Base-by-base conservation (phyloP, 37 sponge, comb jelly and placozoan species). In the Ephydatia muelleri region DNA sequence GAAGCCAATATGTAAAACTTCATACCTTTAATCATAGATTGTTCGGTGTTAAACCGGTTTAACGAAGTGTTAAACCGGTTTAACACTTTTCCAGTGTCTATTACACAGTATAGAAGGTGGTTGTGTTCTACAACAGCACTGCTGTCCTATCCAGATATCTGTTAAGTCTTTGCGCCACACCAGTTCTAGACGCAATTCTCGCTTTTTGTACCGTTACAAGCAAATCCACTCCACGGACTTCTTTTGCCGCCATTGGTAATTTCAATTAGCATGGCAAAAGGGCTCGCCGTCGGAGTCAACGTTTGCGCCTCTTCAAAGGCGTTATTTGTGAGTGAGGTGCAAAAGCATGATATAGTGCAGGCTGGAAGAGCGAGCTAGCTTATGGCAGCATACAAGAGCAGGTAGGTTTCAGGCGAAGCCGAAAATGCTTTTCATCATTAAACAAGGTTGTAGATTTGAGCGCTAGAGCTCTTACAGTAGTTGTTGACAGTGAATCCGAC, bases 21-120 rank as follows among this genome's bases (percentile, higher is more conserved):
- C n/a, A n/a, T n/a, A n/a, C n/a, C n/a, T n/a, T n/a, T n/a, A n/a
- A n/a, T n/a, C 65, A 57, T 64, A 32, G 65, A 78, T 32, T 29
- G 65, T 32, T 32, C 79, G 4, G 13, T 40, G 22, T 78, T 28
- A 65, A 64, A 38, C 79, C 33, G 26, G 79, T 78, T 22, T 43
- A n/a, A n/a, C n/a, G n/a, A 16, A 40, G 49, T 32, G 22, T 78
- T 28, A 65, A 64, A 38, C 79, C 33, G 26, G 79, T 78, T 22
- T 43, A n/a, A n/a, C n/a, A n/a, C n/a, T n/a, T n/a, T n/a, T n/a
- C n/a, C 47, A 43, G 47, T 43, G 47, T 43, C 8, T 43, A 43
- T 43, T 43, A 4, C 4, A 57, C 16, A 57, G 14, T 57, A 11
- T 57, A 57, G 19, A 57, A 57, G 57, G 57, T 8, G 47, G 47